Evolutionary conservation across 2,113 vertebrate genomes (phyloP).

Genomic region (Eublepharis macularius): DNA sequence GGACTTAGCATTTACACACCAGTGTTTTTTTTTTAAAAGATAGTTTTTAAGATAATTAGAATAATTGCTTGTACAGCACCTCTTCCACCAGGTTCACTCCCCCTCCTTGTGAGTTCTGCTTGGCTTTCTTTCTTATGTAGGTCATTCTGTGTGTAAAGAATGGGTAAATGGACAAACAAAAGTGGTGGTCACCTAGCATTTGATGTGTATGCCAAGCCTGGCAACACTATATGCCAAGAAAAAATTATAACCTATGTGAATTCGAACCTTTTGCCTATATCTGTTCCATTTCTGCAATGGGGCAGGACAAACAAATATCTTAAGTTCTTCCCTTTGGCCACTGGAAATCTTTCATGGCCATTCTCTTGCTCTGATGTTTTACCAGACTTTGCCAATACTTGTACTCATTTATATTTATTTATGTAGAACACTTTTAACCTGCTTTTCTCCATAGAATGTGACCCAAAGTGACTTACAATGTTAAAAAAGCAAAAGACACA

Average conservation of each 20-base stretch:
- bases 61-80: not conserved
- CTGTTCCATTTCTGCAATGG: too few species aligned
- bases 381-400: not conserved
- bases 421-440: too few species aligned
- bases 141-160: not conserved
- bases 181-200: not conserved
- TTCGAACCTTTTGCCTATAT: not conserved
- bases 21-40: not conserved
- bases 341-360: not conserved
- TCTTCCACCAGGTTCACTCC: not conserved
- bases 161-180: not conserved
- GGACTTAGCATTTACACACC: slow-evolving; percentile 3
- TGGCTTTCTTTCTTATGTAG: not conserved
- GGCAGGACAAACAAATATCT: not conserved
- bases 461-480: too few species aligned
- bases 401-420: too few species aligned
- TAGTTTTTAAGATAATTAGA: not conserved
- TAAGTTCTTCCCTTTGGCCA: not conserved
- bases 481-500: not conserved
- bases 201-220: not conserved
- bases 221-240: not conserved
- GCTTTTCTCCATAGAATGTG: too few species aligned
- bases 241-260: not conserved
- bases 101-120: not conserved
- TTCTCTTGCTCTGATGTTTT: not conserved